Percentiles rank a stretch among this genome's conserved stretches.
Conservation (phyloP, 1,140 invertebrate genomes). For the Ectropis grisescens region DNA sequence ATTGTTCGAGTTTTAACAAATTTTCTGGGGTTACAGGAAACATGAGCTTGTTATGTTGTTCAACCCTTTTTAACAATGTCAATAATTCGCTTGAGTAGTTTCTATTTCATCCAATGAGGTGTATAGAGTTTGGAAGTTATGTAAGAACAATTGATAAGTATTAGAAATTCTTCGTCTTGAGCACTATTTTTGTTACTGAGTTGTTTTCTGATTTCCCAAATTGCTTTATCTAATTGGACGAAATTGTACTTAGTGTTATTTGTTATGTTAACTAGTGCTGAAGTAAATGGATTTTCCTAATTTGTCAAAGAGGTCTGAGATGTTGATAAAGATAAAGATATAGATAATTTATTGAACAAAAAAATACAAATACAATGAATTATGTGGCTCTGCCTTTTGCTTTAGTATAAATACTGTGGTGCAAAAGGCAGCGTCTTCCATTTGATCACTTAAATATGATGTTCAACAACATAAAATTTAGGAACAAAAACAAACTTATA, state of each 20-base stretch:
- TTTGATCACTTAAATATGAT: no score
- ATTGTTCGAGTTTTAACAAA: slow-evolving; percentile 11
- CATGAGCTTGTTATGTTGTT: slow-evolving; percentile 5
- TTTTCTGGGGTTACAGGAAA: slow-evolving; percentile 12
- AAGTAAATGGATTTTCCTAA: slow-evolving; percentile 12
- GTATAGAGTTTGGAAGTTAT: slow-evolving; percentile 8
- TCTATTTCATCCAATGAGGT: slow-evolving; percentile 7
- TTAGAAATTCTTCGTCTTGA: neutral
- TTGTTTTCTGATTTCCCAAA: slow-evolving; percentile 2
- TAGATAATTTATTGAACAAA: no score
- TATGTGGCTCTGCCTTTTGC: no score
- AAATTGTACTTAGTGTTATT: slow-evolving; percentile 4
- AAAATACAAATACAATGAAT: no score
- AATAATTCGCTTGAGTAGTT: slow-evolving; percentile 5
- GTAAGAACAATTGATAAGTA: neutral
- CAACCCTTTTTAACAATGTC: slow-evolving; percentile 5
- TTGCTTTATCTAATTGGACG: slow-evolving; percentile 1
- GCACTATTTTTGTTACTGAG: neutral
- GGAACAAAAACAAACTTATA: no score
- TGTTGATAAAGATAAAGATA: no score
- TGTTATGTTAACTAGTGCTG: slow-evolving; percentile 4
- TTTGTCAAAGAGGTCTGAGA: slow-evolving; percentile 11
- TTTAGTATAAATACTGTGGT: no score
- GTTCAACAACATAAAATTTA: no score
- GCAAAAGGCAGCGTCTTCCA: no score